These are phyloP conservation scores for Erythrolamprus reginae DNA, from an alignment of 2,113 vertebrate species.

Conservation along the genomic window DNA sequence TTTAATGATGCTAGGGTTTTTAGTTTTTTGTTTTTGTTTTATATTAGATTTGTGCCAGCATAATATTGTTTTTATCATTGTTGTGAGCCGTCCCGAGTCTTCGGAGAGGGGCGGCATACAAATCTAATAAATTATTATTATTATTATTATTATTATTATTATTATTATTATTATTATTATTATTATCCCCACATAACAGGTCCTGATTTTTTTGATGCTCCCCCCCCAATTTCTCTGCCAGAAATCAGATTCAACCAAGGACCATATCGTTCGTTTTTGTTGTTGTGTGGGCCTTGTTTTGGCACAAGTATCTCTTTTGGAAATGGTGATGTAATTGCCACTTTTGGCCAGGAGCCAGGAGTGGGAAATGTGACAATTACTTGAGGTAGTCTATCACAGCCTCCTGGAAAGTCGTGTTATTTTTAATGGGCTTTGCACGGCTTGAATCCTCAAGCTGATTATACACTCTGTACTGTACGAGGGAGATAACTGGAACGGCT, in stretches of 20 bases:
- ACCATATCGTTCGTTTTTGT: slow-evolving; percentile 33
- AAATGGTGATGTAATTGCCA: background rate
- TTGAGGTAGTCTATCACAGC: background rate
- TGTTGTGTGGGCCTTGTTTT: slow-evolving; percentile 19
- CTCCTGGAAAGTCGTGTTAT: slow-evolving; percentile 23
- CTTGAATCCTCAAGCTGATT: slow-evolving; percentile 35
- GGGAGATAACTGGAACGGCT: slow-evolving; percentile 49
- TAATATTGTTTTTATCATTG: too few relatives aligned
- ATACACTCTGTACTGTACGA: slow-evolving; percentile 34
- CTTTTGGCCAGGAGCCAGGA: slow-evolving; percentile 2
- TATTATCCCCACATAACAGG: slow-evolving; percentile 28
- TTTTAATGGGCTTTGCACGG: slow-evolving; percentile 32
- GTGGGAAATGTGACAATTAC: background rate
- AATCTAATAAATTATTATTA: too few relatives aligned
- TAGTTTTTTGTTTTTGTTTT: too few relatives aligned
- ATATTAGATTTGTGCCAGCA: too few relatives aligned
- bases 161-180: too few relatives aligned
- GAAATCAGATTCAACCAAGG: background rate
- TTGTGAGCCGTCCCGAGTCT: too few relatives aligned
- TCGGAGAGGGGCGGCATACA: too few relatives aligned
- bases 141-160: too few relatives aligned
- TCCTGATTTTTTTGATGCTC: slow-evolving; percentile 6
- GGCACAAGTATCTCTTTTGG: slow-evolving; percentile 24
- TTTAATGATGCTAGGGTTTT: too few relatives aligned
- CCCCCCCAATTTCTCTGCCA: background rate